phyloP scores from a whole-genome alignment of 2,113 vertebrate genomes.

The Climacteris rufus region DNA sequence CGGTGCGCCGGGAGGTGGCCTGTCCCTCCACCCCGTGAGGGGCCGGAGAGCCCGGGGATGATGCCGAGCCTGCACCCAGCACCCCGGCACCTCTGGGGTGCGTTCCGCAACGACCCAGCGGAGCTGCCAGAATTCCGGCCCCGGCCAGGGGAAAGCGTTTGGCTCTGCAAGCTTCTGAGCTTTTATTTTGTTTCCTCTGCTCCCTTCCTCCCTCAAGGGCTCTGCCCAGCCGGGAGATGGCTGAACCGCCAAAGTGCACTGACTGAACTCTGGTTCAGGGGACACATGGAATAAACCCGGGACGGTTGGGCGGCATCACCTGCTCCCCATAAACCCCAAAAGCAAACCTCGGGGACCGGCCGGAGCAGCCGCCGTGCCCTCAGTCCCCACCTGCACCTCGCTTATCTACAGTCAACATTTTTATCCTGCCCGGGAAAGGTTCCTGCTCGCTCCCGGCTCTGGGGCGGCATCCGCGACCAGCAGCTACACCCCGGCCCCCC shows the following conservation, averaged over 20 bases:
- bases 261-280: neutral
- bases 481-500: neutral
- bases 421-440: constrained; percentile 49
- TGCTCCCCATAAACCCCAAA: constrained; percentile 47
- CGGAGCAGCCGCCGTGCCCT: constrained; percentile 13
- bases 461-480: neutral
- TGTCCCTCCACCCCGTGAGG: neutral
- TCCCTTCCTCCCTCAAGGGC: neutral
- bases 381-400: constrained; percentile 20
- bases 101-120: no score
- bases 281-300: neutral
- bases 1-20: neutral
- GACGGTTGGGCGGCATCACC: constrained; percentile 41
- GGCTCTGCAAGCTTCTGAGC: neutral
- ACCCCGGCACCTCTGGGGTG: neutral
- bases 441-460: constrained; percentile 60
- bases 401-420: constrained; percentile 79
- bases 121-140: neutral
- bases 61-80: neutral
- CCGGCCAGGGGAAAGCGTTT: neutral
- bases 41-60: no score
- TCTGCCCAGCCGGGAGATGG: neutral
- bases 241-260: neutral
- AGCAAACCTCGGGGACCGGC: neutral
- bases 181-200: neutral